A percentile compares a stretch with the other conserved stretches of the same genome.
phyloP scores from a whole-genome alignment of 2,888 invertebrate species.

The Agapostemon virescens region DNA sequence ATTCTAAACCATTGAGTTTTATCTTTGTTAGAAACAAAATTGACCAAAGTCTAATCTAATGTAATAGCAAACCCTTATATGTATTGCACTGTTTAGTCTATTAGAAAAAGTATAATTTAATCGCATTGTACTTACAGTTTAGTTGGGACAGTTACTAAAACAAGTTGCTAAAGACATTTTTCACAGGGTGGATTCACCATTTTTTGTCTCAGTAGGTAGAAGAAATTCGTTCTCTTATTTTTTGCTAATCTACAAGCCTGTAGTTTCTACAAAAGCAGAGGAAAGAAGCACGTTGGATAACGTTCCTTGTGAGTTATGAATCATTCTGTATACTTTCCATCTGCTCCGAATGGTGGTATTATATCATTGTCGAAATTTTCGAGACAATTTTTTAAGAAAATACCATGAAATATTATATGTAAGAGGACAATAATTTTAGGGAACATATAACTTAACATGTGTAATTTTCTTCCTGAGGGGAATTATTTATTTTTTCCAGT shows the following conservation, averaged over 20 bases:
- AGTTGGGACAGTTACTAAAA: background rate
- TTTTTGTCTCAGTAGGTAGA: background rate
- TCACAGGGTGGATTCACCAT: background rate
- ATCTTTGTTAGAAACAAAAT: too few relatives aligned
- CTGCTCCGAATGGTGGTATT: background rate
- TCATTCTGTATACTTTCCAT: background rate
- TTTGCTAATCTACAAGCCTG: constrained; percentile 1
- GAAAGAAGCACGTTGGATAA: background rate
- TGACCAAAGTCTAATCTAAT: background rate
- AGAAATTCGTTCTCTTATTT: constrained; percentile 4
- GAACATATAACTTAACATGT: background rate
- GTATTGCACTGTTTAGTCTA: background rate
- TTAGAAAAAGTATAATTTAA: background rate
- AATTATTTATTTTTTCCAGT: background rate
- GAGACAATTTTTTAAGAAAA: constrained; percentile 9
- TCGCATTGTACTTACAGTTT: background rate
- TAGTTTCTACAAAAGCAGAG: background rate
- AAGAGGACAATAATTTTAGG: background rate
- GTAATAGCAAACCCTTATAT: background rate
- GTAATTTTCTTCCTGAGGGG: background rate
- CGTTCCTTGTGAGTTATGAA: background rate
- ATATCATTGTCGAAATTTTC: constrained; percentile 19
- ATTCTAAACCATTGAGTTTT: background rate
- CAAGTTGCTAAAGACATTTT: background rate
- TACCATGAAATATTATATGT: background rate